These are phyloP conservation scores for Gymnorhina tibicen DNA, from an alignment of 2,113 vertebrate species.

Conservation along the genomic window DNA sequence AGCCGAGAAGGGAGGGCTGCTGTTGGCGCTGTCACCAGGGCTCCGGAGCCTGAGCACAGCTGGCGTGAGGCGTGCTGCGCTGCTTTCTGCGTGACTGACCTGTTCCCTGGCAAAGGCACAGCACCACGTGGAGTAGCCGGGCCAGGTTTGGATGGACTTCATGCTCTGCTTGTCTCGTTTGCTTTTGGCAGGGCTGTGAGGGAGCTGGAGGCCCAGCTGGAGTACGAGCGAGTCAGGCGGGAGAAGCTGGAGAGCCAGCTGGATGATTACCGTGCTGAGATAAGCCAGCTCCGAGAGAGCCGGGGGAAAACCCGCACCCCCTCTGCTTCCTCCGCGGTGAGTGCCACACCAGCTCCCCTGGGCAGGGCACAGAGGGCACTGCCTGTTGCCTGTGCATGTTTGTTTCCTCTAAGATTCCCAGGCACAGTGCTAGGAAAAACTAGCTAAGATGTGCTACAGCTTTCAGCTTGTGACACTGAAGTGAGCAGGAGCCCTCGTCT, in stretches of 20 bases:
- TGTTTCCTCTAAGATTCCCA: background rate
- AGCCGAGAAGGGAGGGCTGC: rapidly evolving
- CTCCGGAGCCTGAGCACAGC: background rate
- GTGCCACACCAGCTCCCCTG: background rate
- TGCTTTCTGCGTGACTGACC: background rate
- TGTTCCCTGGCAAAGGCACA: background rate
- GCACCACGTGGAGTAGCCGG: background rate
- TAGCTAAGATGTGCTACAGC: background rate
- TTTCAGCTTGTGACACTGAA: background rate
- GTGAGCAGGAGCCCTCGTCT: background rate
- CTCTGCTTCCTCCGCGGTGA: background rate
- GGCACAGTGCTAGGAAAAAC: background rate
- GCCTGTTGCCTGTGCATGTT: rapidly evolving
- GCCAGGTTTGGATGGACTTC: background rate
- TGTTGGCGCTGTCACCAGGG: rapidly evolving
- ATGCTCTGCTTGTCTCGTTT: background rate
- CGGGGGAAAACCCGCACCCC: background rate
- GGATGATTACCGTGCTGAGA: conserved; percentile 71
- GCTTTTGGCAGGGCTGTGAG: conserved; percentile 57
- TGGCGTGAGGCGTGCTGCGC: background rate
- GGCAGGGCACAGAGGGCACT: background rate
- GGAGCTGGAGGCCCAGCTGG: conserved; percentile 74
- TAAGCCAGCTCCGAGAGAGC: conserved; percentile 50
- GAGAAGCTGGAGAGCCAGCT: conserved; percentile 79
- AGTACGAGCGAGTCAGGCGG: conserved; percentile 71